phyloP scores from a whole-genome alignment of 1,140 invertebrate species.

The Zophobas atratus region DNA sequence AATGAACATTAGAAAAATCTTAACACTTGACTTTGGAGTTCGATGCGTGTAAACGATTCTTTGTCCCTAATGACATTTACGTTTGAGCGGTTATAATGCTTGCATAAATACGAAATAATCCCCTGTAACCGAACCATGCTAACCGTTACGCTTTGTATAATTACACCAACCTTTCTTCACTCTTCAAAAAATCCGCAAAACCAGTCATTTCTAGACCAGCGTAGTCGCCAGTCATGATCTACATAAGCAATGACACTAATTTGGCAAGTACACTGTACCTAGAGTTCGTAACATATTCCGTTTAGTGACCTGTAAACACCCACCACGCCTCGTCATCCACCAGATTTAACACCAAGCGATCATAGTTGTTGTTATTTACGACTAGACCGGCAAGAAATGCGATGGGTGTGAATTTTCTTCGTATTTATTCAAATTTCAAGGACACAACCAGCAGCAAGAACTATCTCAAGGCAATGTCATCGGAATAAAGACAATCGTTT shows the following conservation, averaged over 20 bases:
- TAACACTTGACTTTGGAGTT: too few relatives aligned
- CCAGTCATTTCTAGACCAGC: background rate
- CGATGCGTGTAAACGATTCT: too few relatives aligned
- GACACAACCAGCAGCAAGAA: background rate
- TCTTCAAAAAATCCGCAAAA: too few relatives aligned
- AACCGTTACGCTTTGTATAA: too few relatives aligned
- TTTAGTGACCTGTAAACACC: constrained; percentile 38
- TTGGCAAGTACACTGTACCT: constrained; percentile 31
- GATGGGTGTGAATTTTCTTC: constrained; percentile 6
- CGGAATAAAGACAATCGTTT: constrained; percentile 3
- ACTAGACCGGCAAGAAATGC: background rate
- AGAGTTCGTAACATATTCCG: constrained; percentile 9
- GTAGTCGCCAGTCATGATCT: constrained; percentile 27
- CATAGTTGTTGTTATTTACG: background rate
- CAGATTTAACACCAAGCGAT: background rate
- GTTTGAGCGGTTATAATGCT: too few relatives aligned
- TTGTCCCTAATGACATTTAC: too few relatives aligned
- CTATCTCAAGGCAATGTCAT: constrained; percentile 8
- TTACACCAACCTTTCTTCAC: too few relatives aligned
- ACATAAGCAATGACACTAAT: constrained; percentile 36
- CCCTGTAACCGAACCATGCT: too few relatives aligned
- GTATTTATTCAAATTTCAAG: constrained; percentile 5
- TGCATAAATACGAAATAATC: too few relatives aligned
- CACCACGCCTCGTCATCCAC: constrained; percentile 19
- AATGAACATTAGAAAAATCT: too few relatives aligned